Conservation (phyloP, 1,140 invertebrate genomes). For the Cydia splendana region DNA sequence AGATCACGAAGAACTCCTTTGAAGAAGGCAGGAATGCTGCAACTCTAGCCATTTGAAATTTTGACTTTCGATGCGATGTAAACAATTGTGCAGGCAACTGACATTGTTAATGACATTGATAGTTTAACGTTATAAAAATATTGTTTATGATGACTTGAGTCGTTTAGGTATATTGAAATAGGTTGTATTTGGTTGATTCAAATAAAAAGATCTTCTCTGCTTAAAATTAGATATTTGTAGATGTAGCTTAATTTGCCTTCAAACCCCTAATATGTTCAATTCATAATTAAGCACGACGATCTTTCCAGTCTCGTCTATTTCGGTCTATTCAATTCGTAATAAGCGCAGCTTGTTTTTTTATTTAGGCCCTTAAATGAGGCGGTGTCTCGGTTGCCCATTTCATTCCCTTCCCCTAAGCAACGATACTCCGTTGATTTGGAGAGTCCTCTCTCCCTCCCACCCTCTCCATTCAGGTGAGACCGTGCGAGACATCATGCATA, state of each 20-base stretch:
- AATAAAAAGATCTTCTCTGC: no score
- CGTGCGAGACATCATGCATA: conserved; percentile 74
- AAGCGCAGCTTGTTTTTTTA: conserved; percentile 50
- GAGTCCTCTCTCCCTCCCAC: conserved; percentile 49
- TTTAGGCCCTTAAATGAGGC: conserved; percentile 56
- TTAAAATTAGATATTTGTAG: no score
- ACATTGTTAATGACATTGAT: background rate
- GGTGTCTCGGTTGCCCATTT: conserved; percentile 59
- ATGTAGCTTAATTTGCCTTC: background rate
- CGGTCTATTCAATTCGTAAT: conserved; percentile 47
- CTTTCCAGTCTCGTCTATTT: background rate
- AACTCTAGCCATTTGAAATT: conserved; percentile 60
- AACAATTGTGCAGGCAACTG: background rate
- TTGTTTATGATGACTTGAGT: background rate
- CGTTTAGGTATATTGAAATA: background rate
- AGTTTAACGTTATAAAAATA: background rate
- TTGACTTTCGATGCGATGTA: background rate
- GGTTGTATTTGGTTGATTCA: background rate
- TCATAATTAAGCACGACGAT: conserved; percentile 38
- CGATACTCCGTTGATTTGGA: conserved; percentile 61
- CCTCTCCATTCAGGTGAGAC: conserved; percentile 55
- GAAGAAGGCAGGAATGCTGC: conserved; percentile 50
- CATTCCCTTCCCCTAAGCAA: conserved; percentile 56
- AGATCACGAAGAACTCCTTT: conserved; percentile 55
- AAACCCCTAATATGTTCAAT: background rate